Percentiles rank a stretch among this genome's conserved stretches.
phyloP scores from a whole-genome alignment of 2,797 vertebrate species.

The Phoeniculus purpureus region DNA sequence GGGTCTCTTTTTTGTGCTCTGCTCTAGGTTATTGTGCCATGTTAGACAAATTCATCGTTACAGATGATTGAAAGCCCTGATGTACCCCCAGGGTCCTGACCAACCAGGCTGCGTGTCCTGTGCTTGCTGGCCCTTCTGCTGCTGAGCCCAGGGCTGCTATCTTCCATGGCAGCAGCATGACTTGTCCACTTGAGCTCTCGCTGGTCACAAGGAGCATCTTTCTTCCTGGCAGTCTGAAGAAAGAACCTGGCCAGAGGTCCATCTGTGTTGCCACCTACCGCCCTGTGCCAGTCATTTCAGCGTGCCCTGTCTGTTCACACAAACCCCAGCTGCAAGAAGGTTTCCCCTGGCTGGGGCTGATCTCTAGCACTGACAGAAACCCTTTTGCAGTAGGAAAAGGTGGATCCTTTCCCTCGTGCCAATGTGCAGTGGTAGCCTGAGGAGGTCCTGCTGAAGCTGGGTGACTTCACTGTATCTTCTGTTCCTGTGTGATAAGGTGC shows the following conservation, averaged over 20 bases:
- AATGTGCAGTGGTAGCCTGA: neutral
- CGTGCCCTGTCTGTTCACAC: fast-evolving
- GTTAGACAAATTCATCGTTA: slow-evolving; percentile 1
- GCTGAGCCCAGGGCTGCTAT: neutral
- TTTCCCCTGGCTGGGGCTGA: neutral
- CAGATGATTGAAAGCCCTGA: neutral
- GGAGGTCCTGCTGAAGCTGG: neutral
- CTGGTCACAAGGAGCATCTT: neutral
- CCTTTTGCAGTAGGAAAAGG: neutral
- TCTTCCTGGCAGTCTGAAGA: neutral
- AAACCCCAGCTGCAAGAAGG: neutral
- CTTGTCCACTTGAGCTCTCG: neutral
- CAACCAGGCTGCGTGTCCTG: neutral
- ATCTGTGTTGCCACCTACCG: neutral
- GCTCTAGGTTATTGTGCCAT: slow-evolving; percentile 12
- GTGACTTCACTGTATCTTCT: neutral
- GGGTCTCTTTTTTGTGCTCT: neutral
- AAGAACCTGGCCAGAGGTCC: neutral
- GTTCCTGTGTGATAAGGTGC: neutral
- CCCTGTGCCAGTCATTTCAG: fast-evolving
- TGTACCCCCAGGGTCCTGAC: neutral
- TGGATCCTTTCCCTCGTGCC: neutral
- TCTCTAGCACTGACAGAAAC: neutral
- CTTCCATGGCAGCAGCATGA: neutral
- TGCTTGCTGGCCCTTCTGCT: neutral